Evolutionary conservation across 2,113 vertebrate genomes (phyloP), one percentile per base, ranked within the genome.

Genomic region (Galbula dea): DNA sequence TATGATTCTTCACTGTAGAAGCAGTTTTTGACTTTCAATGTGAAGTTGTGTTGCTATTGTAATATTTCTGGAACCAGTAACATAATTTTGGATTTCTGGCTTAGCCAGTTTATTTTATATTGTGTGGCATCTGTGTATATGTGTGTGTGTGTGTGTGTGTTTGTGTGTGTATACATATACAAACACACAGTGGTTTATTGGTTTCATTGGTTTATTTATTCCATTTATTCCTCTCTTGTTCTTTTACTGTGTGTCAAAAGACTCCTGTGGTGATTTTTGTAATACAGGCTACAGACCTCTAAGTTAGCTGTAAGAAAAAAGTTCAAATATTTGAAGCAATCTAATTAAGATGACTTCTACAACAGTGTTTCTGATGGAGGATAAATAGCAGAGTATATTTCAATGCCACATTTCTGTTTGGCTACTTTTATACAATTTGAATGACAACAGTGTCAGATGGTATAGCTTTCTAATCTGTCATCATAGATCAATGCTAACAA

Each of bases 131-230:
- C 37, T 58, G 3, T 32, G 15, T 19, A 8, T 46, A 13, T 23
- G 21, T 22, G 3, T 69, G 12, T 1, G 0, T 3, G 0, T 37
- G 7, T 2, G 0, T 11, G 6, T 24, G 2, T 16, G 27, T 23
- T 9, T 22, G 19, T 45, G 4, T 54, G 7, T 7, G n/a, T n/a
- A n/a, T n/a, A n/a, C n/a, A n/a, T n/a, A n/a, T n/a, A n/a, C n/a
- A n/a, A n/a, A n/a, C n/a, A n/a, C n/a, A n/a, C n/a, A n/a, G n/a
- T 52, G 9, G 8, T 46, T 67, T 67, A 13, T 14, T 26, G 10
- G 2, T 59, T 88, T 74, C 3, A n/a, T 37, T 67, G 24, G 4
- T 37, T 37, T 76, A 20, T 63, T 79, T 67, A 29, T 71, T 59
- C 17, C 6, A 49, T 29, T 43, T 29, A 10, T 3, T n/a, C 19